Base-by-base conservation (phyloP, 2,888 invertebrate genomes). In the Latrodectus hesperus region DNA sequence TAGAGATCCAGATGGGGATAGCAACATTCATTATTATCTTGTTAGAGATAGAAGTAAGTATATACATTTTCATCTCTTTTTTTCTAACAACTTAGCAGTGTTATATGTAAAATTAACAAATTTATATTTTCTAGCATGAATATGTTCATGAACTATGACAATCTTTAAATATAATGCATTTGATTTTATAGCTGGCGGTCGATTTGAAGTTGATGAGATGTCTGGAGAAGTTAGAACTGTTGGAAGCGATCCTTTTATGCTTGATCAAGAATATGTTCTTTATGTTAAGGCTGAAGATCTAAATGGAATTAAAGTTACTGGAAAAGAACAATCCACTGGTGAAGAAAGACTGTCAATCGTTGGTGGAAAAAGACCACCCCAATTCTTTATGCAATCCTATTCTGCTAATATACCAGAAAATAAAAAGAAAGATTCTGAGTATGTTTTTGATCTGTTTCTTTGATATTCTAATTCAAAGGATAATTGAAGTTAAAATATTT, bases 241-340 rank as follows among this genome's bases (percentile, higher is more conserved):
- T 83, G 97, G 97, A 79, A 96, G 96, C 0, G 97, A 97, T 92
- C 95, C 96, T 4, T 98, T 98, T 92, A 97, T 97, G 93, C 93
- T 97, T 91, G 98, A 98, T 92, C 97, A 97, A 96, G 98, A 98
- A 92, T 98, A 98, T 92, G 97, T 98, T 81, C 93, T 98, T 88
- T 98, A 98, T 92, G 98, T 98, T 84, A 97, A 97, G 92, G 98
- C 98, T 1, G 97, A 98, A 93, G 98, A 98, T 93, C 97, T 96
- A 93, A 97, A 97, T 92, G 98, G 97, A n/a, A 94, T 97, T 89
- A 95, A 97, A 22, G 97, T 97, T 91, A 97, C 97, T 92, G 94
- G 96, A 78, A 94, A 96, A 79, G 97, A 95, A 92, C 97, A 98
- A 93, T 96, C 97, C 10, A 98, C 97, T 16, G 96, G 96, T 11